Evolutionary conservation across 2,888 invertebrate species (phyloP), one percentile per base, ranked within the genome.

Genomic region (Podabrus alpinus): DNA sequence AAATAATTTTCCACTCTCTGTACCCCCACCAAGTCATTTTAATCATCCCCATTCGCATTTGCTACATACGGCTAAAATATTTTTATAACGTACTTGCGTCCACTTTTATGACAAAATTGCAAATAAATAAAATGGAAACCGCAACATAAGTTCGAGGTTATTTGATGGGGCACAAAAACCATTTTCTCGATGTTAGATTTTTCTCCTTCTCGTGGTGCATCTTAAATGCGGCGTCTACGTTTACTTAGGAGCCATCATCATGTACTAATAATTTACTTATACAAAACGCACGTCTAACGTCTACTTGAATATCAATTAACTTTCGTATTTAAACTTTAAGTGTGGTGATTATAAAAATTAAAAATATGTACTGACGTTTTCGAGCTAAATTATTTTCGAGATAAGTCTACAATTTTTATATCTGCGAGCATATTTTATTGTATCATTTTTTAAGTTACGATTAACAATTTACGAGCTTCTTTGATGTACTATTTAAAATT

Each of bases 401-500:
- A 45, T 45, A 45, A 45, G n/a, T 45, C 5, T n/a, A n/a, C n/a
- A 45, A 45, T 45, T 45, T n/a, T n/a, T n/a, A 45, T 45, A 45
- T 45, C 45, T 45, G n/a, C 45, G n/a, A 45, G n/a, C 45, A 60
- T 25, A 72, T 73, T 74, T 74, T 74, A 74, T 74, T 66, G 60
- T 59, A 68, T 62, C 24, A 73, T 73, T 71, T 72, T 69, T 59
- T 66, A 70, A 73, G 19, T 68, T 69, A 19, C 69, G 71, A 70
- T 76, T 76, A 76, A 60, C 68, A 64, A 73, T 76, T 76, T 76
- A 76, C 68, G 73, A 59, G 62, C 29, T 68, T 59, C 77, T 77
- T 77, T 77, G 77, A 77, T 76, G 76, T 76, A 29, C 72, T n/a
- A n/a, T n/a, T 64, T 74, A 77, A 67, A 70, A 69, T 68, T 62